Conservation (phyloP, 2,113 vertebrate species). For the Pseudopipra pipra region DNA sequence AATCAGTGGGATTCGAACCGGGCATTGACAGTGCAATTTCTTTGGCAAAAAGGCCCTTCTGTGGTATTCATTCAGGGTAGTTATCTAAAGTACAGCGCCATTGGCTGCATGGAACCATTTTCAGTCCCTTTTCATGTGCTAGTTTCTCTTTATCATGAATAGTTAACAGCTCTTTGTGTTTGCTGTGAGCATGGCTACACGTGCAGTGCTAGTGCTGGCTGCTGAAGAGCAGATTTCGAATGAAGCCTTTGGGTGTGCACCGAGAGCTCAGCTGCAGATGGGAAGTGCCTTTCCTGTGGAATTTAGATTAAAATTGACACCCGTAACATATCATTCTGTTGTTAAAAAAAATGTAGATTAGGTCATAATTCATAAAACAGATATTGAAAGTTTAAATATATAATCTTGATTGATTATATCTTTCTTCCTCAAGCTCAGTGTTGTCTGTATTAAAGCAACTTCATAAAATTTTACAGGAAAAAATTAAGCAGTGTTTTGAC, state of each 20-base stretch:
- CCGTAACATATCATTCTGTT: not conserved
- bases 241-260: conserved; percentile 51
- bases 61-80: not conserved
- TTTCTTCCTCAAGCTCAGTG: not conserved
- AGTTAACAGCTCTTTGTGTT: conserved; percentile 9
- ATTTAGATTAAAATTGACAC: conserved; percentile 55
- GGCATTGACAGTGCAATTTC: not conserved
- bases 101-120: not conserved
- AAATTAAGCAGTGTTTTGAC: not conserved
- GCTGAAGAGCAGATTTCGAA: conserved; percentile 38
- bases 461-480: not conserved
- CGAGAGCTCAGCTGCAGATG: conserved; percentile 38
- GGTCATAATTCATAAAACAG: not conserved
- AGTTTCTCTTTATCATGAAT: not conserved
- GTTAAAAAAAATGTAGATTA: not conserved
- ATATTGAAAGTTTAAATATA: not conserved
- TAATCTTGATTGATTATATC: not conserved
- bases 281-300: conserved; percentile 71
- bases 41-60: not conserved
- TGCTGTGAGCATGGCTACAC: not conserved
- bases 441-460: not conserved
- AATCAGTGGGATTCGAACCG: not conserved
- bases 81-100: not conserved
- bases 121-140: not conserved
- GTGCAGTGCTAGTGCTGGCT: not conserved